Evolutionary conservation across 1,140 invertebrate species (phyloP).

Genomic region (Zaprionus davidi): DNA sequence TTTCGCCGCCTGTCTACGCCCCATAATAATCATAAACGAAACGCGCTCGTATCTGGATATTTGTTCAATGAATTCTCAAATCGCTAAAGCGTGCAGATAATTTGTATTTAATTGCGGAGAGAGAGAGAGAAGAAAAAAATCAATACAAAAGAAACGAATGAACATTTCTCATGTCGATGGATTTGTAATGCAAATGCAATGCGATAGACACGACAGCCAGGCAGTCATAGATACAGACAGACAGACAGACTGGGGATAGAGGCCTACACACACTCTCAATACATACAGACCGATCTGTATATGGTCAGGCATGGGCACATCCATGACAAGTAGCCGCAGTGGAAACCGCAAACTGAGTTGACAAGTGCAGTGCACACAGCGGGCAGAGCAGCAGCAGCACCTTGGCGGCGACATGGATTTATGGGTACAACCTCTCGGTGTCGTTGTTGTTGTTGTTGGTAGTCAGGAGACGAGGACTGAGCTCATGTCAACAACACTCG

Average conservation of each 20-base stretch:
- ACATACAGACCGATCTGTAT: neutral
- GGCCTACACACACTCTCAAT: neutral
- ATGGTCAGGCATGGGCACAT: conserved; percentile 42
- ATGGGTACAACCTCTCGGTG: conserved; percentile 49
- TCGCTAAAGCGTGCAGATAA: conserved; percentile 78
- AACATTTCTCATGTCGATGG: conserved; percentile 53
- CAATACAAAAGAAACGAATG: conserved; percentile 47
- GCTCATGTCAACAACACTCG: conserved; percentile 71
- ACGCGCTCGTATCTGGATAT: conserved; percentile 54
- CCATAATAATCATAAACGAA: conserved; percentile 30
- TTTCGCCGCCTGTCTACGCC: conserved; percentile 17
- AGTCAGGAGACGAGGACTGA: conserved; percentile 4
- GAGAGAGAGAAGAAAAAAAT: conserved; percentile 24
- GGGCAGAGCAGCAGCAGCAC: conserved; percentile 43
- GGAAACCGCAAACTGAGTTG: conserved; percentile 68
- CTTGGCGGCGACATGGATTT: conserved; percentile 66
- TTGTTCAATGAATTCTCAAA: conserved; percentile 79
- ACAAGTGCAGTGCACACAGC: conserved; percentile 78
- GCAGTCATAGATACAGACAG: neutral
- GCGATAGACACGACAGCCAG: conserved; percentile 3
- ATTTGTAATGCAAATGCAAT: conserved; percentile 74
- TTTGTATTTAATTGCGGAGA: conserved; percentile 72
- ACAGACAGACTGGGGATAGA: neutral
- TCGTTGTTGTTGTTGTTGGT: neutral
- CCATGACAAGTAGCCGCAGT: conserved; percentile 64